Conservation (phyloP, 2,888 invertebrate species). For the Parnassius smintheus region DNA sequence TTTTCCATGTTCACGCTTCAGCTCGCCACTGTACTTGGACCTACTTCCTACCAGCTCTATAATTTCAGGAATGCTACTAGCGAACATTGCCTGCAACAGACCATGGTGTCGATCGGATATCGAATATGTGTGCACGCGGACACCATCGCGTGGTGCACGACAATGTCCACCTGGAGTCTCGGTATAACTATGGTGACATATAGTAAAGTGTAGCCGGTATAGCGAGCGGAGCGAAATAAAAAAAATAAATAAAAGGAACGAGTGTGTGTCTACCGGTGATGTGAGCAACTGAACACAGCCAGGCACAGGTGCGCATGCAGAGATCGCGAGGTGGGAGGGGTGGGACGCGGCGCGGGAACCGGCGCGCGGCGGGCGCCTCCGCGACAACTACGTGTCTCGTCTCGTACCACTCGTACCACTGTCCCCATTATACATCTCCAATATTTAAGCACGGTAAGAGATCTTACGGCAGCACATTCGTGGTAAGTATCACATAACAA, state of each 20-base stretch:
- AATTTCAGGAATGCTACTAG: conserved; percentile 99
- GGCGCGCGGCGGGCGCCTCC: conserved; percentile 41
- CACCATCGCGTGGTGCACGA: conserved; percentile 79
- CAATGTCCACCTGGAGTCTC: conserved; percentile 76
- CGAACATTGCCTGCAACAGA: conserved; percentile 99
- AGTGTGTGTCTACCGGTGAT: conserved; percentile 79
- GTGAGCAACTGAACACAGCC: conserved; percentile 81
- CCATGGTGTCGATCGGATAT: conserved; percentile 77
- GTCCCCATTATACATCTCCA: conserved; percentile 55
- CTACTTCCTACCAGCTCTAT: conserved; percentile 99
- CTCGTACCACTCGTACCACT: conserved; percentile 47
- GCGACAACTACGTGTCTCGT: conserved; percentile 50
- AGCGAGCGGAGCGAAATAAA: conserved; percentile 78
- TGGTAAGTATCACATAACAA: conserved; percentile 74
- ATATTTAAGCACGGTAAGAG: conserved; percentile 55
- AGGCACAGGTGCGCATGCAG: conserved; percentile 79
- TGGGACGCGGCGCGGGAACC: conserved; percentile 59
- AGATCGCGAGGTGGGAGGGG: conserved; percentile 74
- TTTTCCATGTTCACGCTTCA: conserved; percentile 99
- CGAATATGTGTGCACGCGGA: conserved; percentile 57
- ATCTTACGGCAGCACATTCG: conserved; percentile 67
- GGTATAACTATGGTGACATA: conserved; percentile 71
- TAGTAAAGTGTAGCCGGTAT: conserved; percentile 68
- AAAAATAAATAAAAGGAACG: conserved; percentile 57
- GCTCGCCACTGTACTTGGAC: conserved; percentile 99